Base-by-base conservation (phyloP, 30 jellyfish, hydroid and myxozoan species). In the Aurelia coerulea region DNA sequence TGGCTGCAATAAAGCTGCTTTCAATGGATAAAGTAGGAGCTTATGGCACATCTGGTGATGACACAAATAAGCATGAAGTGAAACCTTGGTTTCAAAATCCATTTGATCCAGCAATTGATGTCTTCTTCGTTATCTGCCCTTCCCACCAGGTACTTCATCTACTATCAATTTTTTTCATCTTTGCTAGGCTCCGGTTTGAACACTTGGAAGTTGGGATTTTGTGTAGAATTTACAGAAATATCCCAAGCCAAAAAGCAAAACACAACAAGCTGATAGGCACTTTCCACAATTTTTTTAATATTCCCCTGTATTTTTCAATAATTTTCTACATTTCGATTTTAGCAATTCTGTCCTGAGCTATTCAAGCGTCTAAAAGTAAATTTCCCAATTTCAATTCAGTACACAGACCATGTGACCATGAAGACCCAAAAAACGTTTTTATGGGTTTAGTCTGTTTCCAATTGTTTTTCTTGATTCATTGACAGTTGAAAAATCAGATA, bases 111-210 rank as follows among this genome's bases (percentile, higher is more conserved):
- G 84, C 10, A 19, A 51, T 74, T 74, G 84, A 74, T 63, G 78
- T 42, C 17, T 77, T 58, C 63, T 77, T 59, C 32, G 79, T 77
- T 56, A 77, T 77, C 3, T 77, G 88, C 62, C 88, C 78, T 10
- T 77, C 88, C 64, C 78, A 77, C 70, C 88, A 77, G 78, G 88
- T 42, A 42, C n/a, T n/a, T n/a, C n/a, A n/a, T n/a, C n/a, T n/a
- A n/a, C n/a, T n/a, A n/a, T n/a, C n/a, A n/a, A n/a, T 4, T n/a
- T n/a, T n/a, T n/a, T n/a, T n/a, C n/a, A n/a, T n/a, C n/a, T n/a
- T n/a, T n/a, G n/a, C n/a, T n/a, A n/a, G n/a, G n/a, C n/a, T n/a
- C n/a, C n/a, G n/a, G n/a, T n/a, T n/a, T n/a, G n/a, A n/a, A n/a
- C n/a, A n/a, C n/a, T n/a, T n/a, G n/a, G n/a, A n/a, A n/a, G n/a